Evolutionary conservation across 2,113 vertebrate genomes (phyloP), one percentile per base, ranked within the genome.

Genomic region (Caranx ignobilis): DNA sequence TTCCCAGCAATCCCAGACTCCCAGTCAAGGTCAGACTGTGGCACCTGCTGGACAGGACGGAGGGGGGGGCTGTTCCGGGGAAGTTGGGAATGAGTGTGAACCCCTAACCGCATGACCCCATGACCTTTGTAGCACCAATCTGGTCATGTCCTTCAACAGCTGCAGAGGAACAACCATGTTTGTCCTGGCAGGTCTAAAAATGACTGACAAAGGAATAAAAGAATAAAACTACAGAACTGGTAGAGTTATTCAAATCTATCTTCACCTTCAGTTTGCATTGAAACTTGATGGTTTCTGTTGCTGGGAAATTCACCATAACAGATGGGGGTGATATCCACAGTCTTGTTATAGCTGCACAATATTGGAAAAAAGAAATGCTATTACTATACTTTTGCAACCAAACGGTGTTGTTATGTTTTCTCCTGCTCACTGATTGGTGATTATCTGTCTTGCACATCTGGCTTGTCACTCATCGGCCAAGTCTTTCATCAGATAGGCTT

Each of bases 1-100:
- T 89, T 89, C 87, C 84, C 60, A 48, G 59, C 72, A 79, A 79
- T 83, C 75, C 67, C 55, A 31, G 21, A 85, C 52, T 82, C 72
- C 60, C 59, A 74, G 77, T 66, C 79, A 74, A 75, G 82, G 87
- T 87, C 71, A 64, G 54, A 71, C 19, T 10, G 54, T 71, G 79
- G 80, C 78, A 89, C 92, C 76, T 85, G 86, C 70, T 82, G 79
- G 57, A 73, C 34, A 18, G 2, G 2, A 78, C 56, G n/a, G 32
- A 11, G 2, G 21, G 50, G 37, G 54, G 41, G 39, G 2, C 35
- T 26, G 26, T 26, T 62, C 18, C n/a, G 68, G 45, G 50, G 41
- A 26, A 73, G 41, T 55, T 11, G 43, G 41, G 54, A 32, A 45
- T 39, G 57, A 59, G 77, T 56, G 26, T 69, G 64, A 69, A 48